Evolutionary conservation across 2,888 invertebrate species (phyloP).

Genomic region (Limnephilus lunatus): DNA sequence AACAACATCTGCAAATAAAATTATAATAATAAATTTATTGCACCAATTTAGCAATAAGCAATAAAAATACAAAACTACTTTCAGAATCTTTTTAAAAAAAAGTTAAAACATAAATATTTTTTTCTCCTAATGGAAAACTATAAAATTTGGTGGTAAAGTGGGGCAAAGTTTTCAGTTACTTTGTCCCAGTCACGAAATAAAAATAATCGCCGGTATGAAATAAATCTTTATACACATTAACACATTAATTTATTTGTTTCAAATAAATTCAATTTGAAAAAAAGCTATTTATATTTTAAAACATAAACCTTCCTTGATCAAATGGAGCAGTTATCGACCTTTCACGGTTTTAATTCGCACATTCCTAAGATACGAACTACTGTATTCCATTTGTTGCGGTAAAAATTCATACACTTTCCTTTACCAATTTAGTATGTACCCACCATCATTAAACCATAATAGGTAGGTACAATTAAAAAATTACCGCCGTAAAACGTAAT

Average conservation of each 20-base stretch:
- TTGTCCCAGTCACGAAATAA: too few species aligned
- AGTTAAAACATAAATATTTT: too few species aligned
- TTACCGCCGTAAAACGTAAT: not conserved
- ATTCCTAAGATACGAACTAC: not conserved
- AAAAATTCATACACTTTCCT: not conserved
- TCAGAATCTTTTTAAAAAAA: not conserved
- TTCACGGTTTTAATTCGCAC: not conserved
- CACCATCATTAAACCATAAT: not conserved
- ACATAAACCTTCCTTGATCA: not conserved
- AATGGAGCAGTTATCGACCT: not conserved
- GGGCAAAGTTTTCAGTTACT: too few species aligned
- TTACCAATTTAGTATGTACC: not conserved
- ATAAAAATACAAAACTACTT: not conserved
- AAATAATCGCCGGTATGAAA: too few species aligned
- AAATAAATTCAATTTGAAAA: too few species aligned
- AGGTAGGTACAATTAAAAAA: not conserved
- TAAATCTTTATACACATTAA: too few species aligned
- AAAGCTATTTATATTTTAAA: too few species aligned
- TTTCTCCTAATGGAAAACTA: not conserved
- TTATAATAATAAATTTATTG: not conserved
- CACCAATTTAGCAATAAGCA: not conserved
- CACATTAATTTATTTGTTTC: too few species aligned
- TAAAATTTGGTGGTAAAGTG: too few species aligned
- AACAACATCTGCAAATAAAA: constrained; percentile 73
- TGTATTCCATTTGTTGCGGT: not conserved